Evolutionary conservation across 2,888 invertebrate genomes (phyloP).

Genomic region (Oscheius sp.): DNA sequence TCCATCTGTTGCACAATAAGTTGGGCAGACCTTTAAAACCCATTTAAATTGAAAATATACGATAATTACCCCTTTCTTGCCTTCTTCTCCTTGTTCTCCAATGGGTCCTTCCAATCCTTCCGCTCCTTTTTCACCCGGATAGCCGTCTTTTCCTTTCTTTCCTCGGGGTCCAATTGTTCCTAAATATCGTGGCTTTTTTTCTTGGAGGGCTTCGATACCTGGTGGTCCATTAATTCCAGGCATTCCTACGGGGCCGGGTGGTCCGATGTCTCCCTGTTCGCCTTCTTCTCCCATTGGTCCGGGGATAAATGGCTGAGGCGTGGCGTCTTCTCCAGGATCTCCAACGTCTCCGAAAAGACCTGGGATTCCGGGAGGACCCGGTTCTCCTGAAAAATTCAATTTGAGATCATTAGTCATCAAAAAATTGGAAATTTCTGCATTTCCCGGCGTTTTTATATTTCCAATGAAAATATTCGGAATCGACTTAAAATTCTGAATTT

Average conservation of each 20-base stretch:
- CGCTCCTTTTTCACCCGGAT: slow-evolving; percentile 60
- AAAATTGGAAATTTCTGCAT: no score
- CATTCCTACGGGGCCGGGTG: slow-evolving; percentile 66
- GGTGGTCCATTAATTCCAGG: slow-evolving; percentile 59
- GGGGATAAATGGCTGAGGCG: slow-evolving; percentile 69
- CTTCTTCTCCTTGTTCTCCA: slow-evolving; percentile 64
- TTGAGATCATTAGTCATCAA: no score
- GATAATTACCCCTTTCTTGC: slow-evolving; percentile 62
- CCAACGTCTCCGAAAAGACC: slow-evolving; percentile 69
- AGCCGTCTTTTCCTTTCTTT: slow-evolving; percentile 60
- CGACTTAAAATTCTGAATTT: no score
- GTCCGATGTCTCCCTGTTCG: slow-evolving; percentile 59
- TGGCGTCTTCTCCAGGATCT: slow-evolving; percentile 65
- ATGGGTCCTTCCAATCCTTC: slow-evolving; percentile 59
- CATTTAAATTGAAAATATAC: not conserved
- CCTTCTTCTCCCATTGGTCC: slow-evolving; percentile 59
- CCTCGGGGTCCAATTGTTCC: slow-evolving; percentile 65
- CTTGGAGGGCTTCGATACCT: slow-evolving; percentile 66
- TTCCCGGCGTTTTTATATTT: no score
- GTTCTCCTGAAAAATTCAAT: slow-evolving; percentile 33
- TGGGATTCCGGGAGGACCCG: slow-evolving; percentile 57
- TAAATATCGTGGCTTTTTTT: slow-evolving; percentile 52
- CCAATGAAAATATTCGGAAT: no score
- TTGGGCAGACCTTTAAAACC: slow-evolving; percentile 64
- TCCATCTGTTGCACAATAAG: slow-evolving; percentile 71